phyloP scores from a whole-genome alignment of 2,888 invertebrate species.

The Drosophila rellima region DNA sequence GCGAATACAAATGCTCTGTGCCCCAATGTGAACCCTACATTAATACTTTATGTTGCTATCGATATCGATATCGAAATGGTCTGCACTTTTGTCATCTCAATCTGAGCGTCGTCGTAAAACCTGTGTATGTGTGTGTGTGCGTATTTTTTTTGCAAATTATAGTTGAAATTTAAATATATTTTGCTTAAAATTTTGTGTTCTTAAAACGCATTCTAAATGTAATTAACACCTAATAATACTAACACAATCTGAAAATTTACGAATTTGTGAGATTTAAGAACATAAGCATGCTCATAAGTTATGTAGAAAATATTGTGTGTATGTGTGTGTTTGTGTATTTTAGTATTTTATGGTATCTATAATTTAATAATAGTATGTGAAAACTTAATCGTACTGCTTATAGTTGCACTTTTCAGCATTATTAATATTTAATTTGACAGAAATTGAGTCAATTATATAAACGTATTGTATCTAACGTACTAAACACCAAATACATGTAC shows the following conservation, averaged over 20 bases:
- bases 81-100: slow-evolving; percentile 32
- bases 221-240: neutral
- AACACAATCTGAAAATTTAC: neutral
- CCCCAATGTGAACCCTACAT: neutral
- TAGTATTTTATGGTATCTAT: neutral
- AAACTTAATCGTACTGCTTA: neutral
- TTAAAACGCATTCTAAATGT: neutral
- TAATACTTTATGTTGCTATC: slow-evolving; percentile 8
- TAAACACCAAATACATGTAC: slow-evolving; percentile 18
- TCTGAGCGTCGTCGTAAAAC: slow-evolving; percentile 40
- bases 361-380: neutral
- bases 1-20: too few relatives aligned
- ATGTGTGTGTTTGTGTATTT: slow-evolving; percentile 1
- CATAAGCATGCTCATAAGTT: neutral
- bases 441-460: slow-evolving; percentile 36
- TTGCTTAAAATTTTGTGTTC: neutral
- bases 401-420: neutral
- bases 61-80: slow-evolving; percentile 25
- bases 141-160: slow-evolving; percentile 18
- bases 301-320: slow-evolving; percentile 3
- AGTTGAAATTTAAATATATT: slow-evolving; percentile 20
- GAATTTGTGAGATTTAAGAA: neutral
- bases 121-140: slow-evolving; percentile 43
- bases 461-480: slow-evolving; percentile 12
- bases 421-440: neutral